Evolutionary conservation across 2,797 vertebrate species (phyloP).

Genomic region (Heliangelus exortis): DNA sequence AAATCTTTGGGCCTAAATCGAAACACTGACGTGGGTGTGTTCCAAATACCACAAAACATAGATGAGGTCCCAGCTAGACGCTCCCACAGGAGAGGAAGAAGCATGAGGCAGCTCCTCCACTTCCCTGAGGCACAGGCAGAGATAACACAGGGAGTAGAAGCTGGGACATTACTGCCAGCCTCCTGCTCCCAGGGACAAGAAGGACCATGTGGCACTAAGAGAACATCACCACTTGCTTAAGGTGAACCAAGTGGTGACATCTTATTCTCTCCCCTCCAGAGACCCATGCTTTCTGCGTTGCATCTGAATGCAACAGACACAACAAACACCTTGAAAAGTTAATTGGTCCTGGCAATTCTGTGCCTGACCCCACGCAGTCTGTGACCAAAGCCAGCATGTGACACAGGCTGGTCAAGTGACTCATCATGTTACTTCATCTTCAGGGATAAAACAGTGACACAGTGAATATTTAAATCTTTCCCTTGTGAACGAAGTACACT

Average conservation of each 20-base stretch:
- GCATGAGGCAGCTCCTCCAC: neutral
- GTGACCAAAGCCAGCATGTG: neutral
- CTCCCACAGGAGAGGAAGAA: neutral
- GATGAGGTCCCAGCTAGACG: neutral
- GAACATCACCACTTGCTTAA: neutral
- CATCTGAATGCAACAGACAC: neutral
- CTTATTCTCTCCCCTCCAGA: neutral
- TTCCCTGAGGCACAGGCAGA: rapidly evolving
- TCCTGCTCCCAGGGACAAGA: neutral
- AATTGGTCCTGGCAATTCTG: neutral
- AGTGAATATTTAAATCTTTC: constrained; percentile 54
- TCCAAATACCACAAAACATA: neutral
- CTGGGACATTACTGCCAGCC: neutral
- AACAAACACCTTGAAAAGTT: neutral
- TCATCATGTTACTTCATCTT: constrained; percentile 26
- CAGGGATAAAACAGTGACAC: constrained; percentile 44
- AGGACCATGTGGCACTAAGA: neutral
- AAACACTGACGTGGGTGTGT: neutral
- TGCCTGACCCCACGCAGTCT: neutral
- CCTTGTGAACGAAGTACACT: constrained; percentile 7
- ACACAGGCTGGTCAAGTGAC: constrained; percentile 27
- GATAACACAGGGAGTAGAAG: neutral
- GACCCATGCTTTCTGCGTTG: rapidly evolving
- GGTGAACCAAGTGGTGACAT: neutral
- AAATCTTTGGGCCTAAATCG: neutral